These are phyloP conservation scores for Lepidostoma basale DNA, from an alignment of 1,140 invertebrate genomes.

Conservation along the genomic window DNA sequence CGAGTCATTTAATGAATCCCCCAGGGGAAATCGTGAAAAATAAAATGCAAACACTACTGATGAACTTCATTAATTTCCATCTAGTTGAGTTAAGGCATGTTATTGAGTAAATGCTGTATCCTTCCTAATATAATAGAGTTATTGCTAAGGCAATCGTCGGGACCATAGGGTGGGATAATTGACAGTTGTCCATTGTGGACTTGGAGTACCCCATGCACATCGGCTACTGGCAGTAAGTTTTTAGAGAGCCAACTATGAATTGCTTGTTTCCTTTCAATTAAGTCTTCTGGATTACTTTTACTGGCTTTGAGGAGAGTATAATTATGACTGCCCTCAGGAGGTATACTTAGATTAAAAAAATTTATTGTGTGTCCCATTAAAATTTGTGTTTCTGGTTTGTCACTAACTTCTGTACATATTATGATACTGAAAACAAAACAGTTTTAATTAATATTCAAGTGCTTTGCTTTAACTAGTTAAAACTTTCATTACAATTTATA, in stretches of 20 bases:
- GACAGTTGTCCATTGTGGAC: slow-evolving; percentile 32
- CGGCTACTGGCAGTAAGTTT: slow-evolving; percentile 40
- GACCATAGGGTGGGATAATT: slow-evolving; percentile 34
- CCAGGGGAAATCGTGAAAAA: too few relatives aligned
- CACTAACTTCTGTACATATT: neutral
- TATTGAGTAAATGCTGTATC: slow-evolving; percentile 41
- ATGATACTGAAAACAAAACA: slow-evolving; percentile 37
- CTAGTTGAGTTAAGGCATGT: slow-evolving; percentile 30
- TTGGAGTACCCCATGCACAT: slow-evolving; percentile 26
- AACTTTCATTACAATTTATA: too few relatives aligned
- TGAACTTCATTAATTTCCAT: neutral
- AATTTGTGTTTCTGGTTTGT: slow-evolving; percentile 8
- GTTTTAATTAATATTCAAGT: too few relatives aligned
- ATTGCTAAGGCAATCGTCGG: slow-evolving; percentile 39
- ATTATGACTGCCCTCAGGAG: slow-evolving; percentile 12
- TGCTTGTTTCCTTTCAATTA: slow-evolving; percentile 18
- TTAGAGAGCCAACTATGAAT: slow-evolving; percentile 35
- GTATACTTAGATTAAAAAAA: slow-evolving; percentile 21
- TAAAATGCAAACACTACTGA: neutral
- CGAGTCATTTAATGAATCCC: too few relatives aligned
- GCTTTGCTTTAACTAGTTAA: too few relatives aligned
- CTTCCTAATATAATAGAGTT: slow-evolving; percentile 43
- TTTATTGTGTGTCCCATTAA: slow-evolving; percentile 30
- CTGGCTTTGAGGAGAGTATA: neutral
- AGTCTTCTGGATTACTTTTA: neutral